Evolutionary conservation across 2,113 vertebrate species (phyloP).

Genomic region (Neolamprologus ventralis): DNA sequence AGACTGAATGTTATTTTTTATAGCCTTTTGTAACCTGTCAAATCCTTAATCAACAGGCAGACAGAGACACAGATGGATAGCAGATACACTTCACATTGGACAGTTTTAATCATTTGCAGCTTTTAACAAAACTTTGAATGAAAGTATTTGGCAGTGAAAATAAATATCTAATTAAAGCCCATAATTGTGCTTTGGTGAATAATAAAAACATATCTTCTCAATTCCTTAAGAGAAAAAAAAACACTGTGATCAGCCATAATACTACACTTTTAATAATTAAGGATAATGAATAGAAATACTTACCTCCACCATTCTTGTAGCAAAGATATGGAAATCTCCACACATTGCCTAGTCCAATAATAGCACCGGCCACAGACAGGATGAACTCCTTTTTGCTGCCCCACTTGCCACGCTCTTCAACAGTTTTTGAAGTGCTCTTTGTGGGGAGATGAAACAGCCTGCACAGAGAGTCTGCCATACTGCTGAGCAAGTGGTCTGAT

Average conservation of each 20-base stretch:
- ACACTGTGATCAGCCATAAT: background rate
- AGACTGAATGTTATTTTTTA: background rate
- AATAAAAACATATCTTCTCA: background rate
- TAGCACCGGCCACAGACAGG: constrained; percentile 27
- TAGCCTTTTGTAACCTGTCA: background rate
- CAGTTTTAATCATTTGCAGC: background rate
- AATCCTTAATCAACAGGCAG: background rate
- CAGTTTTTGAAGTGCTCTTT: background rate
- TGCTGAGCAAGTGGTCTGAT: background rate
- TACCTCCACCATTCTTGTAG: constrained; percentile 66
- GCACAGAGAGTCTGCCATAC: constrained; percentile 23
- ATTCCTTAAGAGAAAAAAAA: background rate
- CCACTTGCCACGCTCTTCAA: constrained; percentile 43
- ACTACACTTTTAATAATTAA: background rate
- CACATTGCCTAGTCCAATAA: constrained; percentile 61
- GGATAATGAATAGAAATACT: background rate
- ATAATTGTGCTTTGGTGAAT: background rate
- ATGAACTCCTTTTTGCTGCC: no score
- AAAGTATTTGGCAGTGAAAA: background rate
- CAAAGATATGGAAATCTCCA: constrained; percentile 69
- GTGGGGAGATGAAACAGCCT: background rate
- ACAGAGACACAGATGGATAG: background rate
- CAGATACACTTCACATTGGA: background rate
- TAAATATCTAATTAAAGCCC: background rate
- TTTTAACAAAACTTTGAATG: background rate